These are phyloP conservation scores for Tympanuchus pallidicinctus DNA, from an alignment of 2,113 vertebrate genomes.

Conservation along the genomic window DNA sequence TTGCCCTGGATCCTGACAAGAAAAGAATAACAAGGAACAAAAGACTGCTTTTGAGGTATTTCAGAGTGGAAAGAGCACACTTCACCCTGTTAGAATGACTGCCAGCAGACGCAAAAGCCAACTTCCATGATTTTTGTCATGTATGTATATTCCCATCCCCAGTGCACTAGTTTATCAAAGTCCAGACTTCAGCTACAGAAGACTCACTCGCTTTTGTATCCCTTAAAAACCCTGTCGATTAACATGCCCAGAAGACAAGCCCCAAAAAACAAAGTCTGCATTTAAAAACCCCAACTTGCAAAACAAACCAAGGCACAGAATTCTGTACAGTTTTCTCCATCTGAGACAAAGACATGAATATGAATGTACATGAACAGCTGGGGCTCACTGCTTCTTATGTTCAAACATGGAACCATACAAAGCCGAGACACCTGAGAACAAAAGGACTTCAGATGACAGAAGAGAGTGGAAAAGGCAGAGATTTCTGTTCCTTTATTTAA, in stretches of 20 bases:
- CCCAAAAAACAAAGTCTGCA: neutral
- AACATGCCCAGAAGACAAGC: neutral
- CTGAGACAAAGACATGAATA: neutral
- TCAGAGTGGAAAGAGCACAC: neutral
- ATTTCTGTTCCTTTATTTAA: neutral
- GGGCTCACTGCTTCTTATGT: neutral
- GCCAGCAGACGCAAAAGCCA: neutral
- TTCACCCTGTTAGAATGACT: neutral
- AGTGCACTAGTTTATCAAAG: neutral
- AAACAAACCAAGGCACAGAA: neutral
- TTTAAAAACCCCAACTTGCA: neutral
- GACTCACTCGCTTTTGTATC: accelerated
- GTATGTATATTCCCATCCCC: neutral
- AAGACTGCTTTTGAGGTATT: neutral
- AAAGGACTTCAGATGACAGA: neutral
- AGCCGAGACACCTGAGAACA: neutral
- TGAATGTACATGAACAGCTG: neutral
- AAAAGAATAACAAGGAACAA: neutral
- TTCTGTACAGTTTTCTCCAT: neutral
- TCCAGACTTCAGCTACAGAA: neutral
- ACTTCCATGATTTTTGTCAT: neutral
- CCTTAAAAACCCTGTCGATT: neutral
- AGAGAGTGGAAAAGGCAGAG: neutral
- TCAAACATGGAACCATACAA: neutral
- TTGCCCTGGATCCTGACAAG: neutral